These are phyloP conservation scores for Synergus laeviventris DNA, from an alignment of 2,888 invertebrate genomes.

Conservation along the genomic window DNA sequence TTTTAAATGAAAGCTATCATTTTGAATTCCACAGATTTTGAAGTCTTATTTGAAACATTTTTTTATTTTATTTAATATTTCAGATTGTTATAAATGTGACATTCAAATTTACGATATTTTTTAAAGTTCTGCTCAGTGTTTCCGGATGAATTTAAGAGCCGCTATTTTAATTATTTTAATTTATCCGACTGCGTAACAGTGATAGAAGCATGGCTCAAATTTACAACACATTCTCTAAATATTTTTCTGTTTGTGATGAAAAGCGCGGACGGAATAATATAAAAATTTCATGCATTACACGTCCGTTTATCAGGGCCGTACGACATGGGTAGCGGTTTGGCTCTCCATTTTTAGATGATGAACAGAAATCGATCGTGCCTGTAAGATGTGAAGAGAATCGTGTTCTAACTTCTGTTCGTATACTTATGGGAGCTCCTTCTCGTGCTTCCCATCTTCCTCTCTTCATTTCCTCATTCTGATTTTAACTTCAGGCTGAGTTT, in stretches of 20 bases:
- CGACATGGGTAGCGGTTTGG: not conserved
- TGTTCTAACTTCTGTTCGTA: not conserved
- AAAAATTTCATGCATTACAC: conserved; percentile 6
- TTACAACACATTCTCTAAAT: conserved; percentile 16
- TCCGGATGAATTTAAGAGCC: not conserved
- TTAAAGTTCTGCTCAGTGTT: not conserved
- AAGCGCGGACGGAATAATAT: not conserved
- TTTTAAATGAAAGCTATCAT: too few relatives aligned
- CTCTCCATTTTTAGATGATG: not conserved
- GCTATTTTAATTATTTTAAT: not conserved
- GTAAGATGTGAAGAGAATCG: not conserved
- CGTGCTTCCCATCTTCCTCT: not conserved
- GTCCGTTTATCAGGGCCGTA: conserved; percentile 20
- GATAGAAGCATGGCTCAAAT: not conserved
- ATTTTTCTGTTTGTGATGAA: not conserved
- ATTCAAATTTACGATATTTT: not conserved
- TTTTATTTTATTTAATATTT: too few relatives aligned
- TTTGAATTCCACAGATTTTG: too few relatives aligned
- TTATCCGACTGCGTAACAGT: not conserved
- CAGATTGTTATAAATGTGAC: too few relatives aligned
- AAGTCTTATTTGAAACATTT: too few relatives aligned
- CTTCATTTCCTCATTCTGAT: not conserved
- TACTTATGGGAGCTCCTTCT: not conserved
- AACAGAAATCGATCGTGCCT: not conserved
- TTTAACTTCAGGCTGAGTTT: not conserved